Conservation (phyloP, 2,797 vertebrate species). For the Myotis planiceps region DNA sequence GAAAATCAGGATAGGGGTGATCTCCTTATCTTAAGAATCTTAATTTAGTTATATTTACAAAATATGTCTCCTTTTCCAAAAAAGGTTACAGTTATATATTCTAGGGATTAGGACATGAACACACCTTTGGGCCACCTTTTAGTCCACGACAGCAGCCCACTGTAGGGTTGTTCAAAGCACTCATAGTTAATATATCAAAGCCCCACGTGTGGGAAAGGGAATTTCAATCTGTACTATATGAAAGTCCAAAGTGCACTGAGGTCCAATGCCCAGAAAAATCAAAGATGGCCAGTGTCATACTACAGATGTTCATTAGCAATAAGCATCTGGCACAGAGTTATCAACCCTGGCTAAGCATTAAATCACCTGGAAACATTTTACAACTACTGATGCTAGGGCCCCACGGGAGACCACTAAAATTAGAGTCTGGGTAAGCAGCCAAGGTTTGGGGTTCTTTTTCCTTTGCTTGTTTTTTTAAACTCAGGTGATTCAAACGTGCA, state of each 20-base stretch:
- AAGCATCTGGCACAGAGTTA: not conserved
- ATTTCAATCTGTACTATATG: not conserved
- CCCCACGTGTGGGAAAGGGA: not conserved
- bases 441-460: not conserved
- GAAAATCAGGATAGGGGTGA: not conserved
- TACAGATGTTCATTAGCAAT: not conserved
- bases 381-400: not conserved
- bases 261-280: not conserved
- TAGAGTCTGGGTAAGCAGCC: not conserved
- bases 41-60: not conserved
- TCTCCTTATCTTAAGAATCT: not conserved
- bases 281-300: not conserved
- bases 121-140: not conserved
- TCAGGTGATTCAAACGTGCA: not conserved
- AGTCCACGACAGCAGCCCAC: not conserved
- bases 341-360: constrained; percentile 1
- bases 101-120: not conserved
- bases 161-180: not conserved
- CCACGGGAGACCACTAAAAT: not conserved
- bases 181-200: not conserved
- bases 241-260: not conserved
- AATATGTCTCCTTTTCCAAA: not conserved
- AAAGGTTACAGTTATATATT: not conserved
- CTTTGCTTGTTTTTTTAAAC: not conserved
- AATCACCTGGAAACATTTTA: constrained; percentile 13